Conservation (phyloP, 2,888 invertebrate species). For the Brassicogethes aeneus region DNA sequence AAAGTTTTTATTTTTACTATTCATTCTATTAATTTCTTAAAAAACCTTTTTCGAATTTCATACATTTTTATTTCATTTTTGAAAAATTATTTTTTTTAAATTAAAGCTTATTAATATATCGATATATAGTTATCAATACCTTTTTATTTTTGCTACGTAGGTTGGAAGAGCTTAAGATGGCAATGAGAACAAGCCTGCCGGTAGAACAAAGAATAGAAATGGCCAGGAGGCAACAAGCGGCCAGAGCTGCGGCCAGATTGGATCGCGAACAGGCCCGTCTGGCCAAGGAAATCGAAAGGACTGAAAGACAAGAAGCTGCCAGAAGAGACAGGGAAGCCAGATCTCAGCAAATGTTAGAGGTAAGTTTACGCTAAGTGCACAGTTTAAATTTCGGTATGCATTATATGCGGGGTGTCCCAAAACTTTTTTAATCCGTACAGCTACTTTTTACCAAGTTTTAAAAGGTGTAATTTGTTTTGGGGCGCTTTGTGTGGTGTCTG, state of each 20-base stretch:
- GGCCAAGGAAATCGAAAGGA: conserved; percentile 65
- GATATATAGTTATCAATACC: background rate
- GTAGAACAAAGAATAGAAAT: conserved; percentile 71
- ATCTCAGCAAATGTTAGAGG: conserved; percentile 83
- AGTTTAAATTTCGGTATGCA: no score
- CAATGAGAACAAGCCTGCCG: conserved; percentile 54
- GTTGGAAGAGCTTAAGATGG: conserved; percentile 57
- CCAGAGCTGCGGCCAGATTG: conserved; percentile 65
- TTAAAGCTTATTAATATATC: background rate
- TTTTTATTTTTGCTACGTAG: conserved; percentile 32
- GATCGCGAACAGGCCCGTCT: conserved; percentile 58
- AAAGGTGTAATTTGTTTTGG: no score
- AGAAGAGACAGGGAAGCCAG: conserved; percentile 73
- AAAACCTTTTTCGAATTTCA: no score
- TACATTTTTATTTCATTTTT: no score
- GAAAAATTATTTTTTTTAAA: no score
- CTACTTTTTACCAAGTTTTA: no score
- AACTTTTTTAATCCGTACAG: no score
- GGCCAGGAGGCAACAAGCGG: conserved; percentile 62
- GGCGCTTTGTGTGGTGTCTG: no score
- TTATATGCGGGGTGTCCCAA: no score
- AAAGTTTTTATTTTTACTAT: no score
- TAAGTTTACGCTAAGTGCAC: conserved; percentile 40
- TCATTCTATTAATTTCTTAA: no score
- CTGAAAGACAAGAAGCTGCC: conserved; percentile 75